phyloP scores from a whole-genome alignment of 2,113 vertebrate species.

The Amia ocellicauda region DNA sequence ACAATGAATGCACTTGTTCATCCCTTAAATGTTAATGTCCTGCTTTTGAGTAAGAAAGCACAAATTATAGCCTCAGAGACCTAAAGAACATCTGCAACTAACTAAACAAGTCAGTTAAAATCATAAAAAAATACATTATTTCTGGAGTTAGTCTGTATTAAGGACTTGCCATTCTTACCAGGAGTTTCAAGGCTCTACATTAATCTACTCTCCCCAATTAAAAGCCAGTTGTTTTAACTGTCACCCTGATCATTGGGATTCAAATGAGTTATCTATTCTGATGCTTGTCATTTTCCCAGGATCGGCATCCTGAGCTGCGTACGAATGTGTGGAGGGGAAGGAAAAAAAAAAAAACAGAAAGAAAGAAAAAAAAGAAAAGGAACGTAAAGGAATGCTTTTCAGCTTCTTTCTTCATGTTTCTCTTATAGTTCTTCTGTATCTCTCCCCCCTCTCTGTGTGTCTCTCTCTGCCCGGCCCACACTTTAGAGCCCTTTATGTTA shows the following conservation, averaged over 20 bases:
- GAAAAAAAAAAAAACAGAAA: conserved; percentile 61
- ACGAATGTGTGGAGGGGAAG: conserved; percentile 30
- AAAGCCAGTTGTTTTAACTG: conserved; percentile 14
- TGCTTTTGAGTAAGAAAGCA: too few species aligned
- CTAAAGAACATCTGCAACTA: too few species aligned
- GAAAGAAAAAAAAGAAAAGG: conserved; percentile 63
- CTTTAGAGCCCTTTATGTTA: conserved; percentile 86
- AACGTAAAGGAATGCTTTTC: conserved; percentile 76
- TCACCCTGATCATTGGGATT: conserved; percentile 48
- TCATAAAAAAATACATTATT: too few species aligned
- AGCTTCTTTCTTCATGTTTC: conserved; percentile 61
- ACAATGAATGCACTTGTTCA: too few species aligned
- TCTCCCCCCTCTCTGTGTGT: conserved; percentile 27
- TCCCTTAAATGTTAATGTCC: too few species aligned
- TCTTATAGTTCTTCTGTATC: conserved; percentile 44
- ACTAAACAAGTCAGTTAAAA: too few species aligned
- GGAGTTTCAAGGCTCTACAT: not conserved
- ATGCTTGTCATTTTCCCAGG: conserved; percentile 70
- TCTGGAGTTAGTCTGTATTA: too few species aligned
- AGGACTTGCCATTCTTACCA: not conserved
- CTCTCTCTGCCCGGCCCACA: conserved; percentile 57
- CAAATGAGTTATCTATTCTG: conserved; percentile 82
- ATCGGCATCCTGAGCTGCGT: not conserved
- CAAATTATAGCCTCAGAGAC: too few species aligned
- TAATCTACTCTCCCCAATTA: conserved; percentile 9